Percentiles rank a stretch among this genome's conserved stretches.
These are phyloP conservation scores for Spea hammondii DNA, from an alignment of 2,797 vertebrate species.

Conservation along the genomic window DNA sequence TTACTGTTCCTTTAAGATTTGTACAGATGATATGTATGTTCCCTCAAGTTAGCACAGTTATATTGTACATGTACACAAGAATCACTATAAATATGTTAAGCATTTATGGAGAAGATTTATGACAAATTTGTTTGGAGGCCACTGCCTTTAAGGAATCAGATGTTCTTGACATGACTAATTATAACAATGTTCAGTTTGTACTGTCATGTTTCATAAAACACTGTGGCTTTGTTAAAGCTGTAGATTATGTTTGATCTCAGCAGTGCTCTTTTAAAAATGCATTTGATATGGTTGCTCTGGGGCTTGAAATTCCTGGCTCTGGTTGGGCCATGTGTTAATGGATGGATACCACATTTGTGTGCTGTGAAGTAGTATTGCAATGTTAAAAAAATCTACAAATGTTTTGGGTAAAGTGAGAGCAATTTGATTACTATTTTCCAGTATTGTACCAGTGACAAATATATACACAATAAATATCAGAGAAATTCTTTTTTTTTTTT, in stretches of 20 bases:
- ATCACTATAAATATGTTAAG: conserved; percentile 17
- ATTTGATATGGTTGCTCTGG: conserved; percentile 34
- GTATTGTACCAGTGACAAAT: background rate
- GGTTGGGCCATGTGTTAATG: conserved; percentile 36
- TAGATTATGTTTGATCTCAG: conserved; percentile 39
- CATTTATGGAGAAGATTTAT: conserved; percentile 25
- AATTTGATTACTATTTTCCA: background rate
- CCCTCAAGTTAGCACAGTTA: too few relatives aligned
- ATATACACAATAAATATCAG: background rate
- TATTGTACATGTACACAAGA: background rate
- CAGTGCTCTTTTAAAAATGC: conserved; percentile 40
- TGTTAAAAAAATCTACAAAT: background rate
- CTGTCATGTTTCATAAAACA: conserved; percentile 44
- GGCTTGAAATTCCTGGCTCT: conserved; percentile 49
- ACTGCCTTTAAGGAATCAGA: background rate
- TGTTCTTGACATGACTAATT: conserved; percentile 14
- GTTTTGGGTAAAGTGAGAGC: too few relatives aligned
- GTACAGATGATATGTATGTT: too few relatives aligned
- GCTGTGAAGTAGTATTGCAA: conserved; percentile 15
- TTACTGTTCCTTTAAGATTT: too few relatives aligned
- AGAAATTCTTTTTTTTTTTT: too few relatives aligned
- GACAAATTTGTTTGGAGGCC: background rate
- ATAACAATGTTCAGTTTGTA: conserved; percentile 23
- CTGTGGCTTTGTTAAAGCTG: conserved; percentile 42
- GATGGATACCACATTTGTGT: conserved; percentile 7